Percentiles rank a stretch among this genome's conserved stretches.
These are phyloP conservation scores for Amiota minor DNA, from an alignment of 2,888 invertebrate genomes.

Conservation along the genomic window DNA sequence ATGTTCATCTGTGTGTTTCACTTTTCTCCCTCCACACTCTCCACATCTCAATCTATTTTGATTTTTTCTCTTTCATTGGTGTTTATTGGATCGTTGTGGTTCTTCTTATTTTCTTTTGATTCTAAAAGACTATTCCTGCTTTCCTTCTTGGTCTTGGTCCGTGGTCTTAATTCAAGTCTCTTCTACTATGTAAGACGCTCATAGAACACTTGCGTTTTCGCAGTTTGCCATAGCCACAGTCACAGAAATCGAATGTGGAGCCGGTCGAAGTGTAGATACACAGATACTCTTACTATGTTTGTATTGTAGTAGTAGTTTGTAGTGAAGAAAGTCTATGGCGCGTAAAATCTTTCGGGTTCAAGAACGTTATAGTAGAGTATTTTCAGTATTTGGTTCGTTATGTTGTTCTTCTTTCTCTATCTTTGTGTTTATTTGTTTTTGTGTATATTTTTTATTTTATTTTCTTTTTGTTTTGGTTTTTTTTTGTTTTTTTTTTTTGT, in stretches of 20 bases:
- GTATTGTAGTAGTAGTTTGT: conserved; percentile 30
- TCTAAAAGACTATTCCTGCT: too few species aligned
- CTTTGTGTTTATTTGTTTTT: conserved; percentile 5
- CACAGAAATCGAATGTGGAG: conserved; percentile 9
- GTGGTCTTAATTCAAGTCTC: not conserved
- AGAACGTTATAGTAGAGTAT: conserved; percentile 60
- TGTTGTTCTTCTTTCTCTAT: conserved; percentile 15
- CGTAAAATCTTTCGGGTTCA: conserved; percentile 67
- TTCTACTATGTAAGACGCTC: not conserved
- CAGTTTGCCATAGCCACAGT: conserved; percentile 1
- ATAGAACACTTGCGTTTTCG: conserved; percentile 32
- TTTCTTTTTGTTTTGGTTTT: not conserved
- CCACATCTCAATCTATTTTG: not conserved
- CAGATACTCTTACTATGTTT: conserved; percentile 36
- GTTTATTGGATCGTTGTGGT: not conserved
- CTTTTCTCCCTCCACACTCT: not conserved
- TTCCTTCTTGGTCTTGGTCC: not conserved
- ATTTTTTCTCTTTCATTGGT: not conserved
- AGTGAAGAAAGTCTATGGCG: conserved; percentile 61
- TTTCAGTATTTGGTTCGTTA: conserved; percentile 11
- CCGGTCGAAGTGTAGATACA: conserved; percentile 27
- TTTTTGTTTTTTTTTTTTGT: not conserved
- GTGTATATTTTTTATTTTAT: not conserved
- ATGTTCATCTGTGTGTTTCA: conserved; percentile 3
- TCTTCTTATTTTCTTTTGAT: too few species aligned